Conservation (phyloP, 1,140 invertebrate species). For the Sipha flava region DNA sequence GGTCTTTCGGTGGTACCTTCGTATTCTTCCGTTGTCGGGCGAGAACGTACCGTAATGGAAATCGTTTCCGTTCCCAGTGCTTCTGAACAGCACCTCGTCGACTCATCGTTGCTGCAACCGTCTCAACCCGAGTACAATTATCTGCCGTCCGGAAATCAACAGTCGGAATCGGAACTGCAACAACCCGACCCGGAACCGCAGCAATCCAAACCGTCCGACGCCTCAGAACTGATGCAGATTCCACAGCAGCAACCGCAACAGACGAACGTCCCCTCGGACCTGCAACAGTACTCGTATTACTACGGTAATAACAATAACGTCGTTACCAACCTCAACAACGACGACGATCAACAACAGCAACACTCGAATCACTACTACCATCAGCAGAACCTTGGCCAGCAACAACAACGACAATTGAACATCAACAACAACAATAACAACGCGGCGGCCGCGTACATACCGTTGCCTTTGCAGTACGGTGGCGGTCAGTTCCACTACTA, state of each 20-base stretch:
- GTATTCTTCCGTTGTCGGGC: not conserved
- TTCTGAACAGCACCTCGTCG: not conserved
- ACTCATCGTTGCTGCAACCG: not conserved
- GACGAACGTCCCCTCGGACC: not conserved
- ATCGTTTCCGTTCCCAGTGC: not conserved
- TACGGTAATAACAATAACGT: not conserved
- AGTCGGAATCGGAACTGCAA: not conserved
- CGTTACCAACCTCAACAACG: not conserved
- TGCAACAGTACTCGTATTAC: not conserved
- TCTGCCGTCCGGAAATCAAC: not conserved
- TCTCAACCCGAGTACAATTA: not conserved
- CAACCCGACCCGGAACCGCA: not conserved
- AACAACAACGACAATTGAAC: not conserved
- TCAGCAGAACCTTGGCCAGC: not conserved
- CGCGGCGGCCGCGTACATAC: not conserved
- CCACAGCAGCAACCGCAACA: not conserved
- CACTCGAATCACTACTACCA: not conserved
- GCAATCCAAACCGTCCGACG: not conserved
- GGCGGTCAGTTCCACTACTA: not conserved
- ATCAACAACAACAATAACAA: not conserved
- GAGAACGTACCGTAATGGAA: not conserved
- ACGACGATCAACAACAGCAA: not conserved
- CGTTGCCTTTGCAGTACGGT: not conserved
- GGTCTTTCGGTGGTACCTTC: not conserved
- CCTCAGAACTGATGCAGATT: not conserved